Evolutionary conservation across 2,797 vertebrate genomes (phyloP).

Genomic region (Scarus forsteni): DNA sequence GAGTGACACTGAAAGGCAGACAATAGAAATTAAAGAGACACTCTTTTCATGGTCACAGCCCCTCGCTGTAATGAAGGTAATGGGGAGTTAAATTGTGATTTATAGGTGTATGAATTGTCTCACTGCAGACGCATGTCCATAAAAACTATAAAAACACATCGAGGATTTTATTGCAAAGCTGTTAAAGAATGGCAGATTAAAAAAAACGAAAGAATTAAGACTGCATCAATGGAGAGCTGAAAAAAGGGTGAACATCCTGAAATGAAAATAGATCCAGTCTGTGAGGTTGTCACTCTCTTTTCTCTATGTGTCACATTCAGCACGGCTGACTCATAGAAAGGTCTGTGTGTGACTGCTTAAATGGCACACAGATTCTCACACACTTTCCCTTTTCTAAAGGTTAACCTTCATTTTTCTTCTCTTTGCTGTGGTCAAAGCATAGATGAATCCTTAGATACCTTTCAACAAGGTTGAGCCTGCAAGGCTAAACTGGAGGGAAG

Average conservation of each 20-base stretch:
- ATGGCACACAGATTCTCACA: constrained; percentile 12
- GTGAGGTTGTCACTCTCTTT: neutral
- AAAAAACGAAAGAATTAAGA: neutral
- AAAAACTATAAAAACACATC: constrained; percentile 8
- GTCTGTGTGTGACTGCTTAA: neutral
- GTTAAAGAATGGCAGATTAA: neutral
- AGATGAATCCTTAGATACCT: neutral
- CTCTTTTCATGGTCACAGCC: neutral
- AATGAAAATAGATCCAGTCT: constrained; percentile 9
- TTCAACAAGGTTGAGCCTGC: neutral
- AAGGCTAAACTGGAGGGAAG: constrained; percentile 6
- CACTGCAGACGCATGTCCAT: neutral
- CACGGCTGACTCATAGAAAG: constrained; percentile 6
- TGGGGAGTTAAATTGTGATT: neutral
- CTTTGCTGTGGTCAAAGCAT: neutral
- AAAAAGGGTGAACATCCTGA: neutral
- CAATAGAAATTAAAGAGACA: neutral
- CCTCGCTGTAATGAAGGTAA: neutral
- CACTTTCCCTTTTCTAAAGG: neutral
- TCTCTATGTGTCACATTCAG: neutral
- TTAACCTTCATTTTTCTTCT: neutral
- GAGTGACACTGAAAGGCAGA: constrained; percentile 8
- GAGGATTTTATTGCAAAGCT: neutral
- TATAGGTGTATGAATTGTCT: constrained; percentile 8
- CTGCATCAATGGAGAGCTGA: neutral